Percentiles rank a stretch among this genome's conserved stretches.
These are phyloP conservation scores for Gymnothorax javanicus DNA, from an alignment of 2,797 vertebrate species.

Conservation along the genomic window DNA sequence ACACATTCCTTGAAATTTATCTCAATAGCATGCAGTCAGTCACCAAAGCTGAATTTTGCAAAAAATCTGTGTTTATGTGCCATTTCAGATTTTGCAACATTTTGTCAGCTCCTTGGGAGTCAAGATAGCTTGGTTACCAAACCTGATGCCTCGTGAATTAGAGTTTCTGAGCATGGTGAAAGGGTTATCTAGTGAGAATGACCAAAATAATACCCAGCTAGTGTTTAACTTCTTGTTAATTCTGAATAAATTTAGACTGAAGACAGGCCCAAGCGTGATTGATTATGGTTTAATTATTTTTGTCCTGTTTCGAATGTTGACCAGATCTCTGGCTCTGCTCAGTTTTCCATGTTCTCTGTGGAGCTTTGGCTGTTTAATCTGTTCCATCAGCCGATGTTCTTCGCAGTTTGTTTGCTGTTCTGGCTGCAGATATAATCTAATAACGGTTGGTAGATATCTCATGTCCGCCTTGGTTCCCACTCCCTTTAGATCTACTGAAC, in stretches of 20 bases:
- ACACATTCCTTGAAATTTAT: too few species aligned
- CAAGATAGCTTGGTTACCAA: too few species aligned
- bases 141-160: too few species aligned
- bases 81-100: too few species aligned
- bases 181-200: too few species aligned
- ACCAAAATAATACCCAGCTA: not conserved
- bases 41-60: too few species aligned
- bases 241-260: not conserved
- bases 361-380: constrained; percentile 48
- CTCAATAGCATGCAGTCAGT: too few species aligned
- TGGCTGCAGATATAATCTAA: constrained; percentile 44
- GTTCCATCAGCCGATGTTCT: constrained; percentile 50
- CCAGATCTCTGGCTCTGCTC: not conserved
- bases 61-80: too few species aligned
- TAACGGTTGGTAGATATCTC: constrained; percentile 39
- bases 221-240: not conserved
- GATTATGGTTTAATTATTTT: not conserved
- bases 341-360: constrained; percentile 25
- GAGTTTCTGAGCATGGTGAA: too few species aligned
- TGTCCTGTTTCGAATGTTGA: not conserved
- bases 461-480: not conserved
- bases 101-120: too few species aligned
- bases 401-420: constrained; percentile 33
- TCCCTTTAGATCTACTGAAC: constrained; percentile 41
- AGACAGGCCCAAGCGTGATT: not conserved